Conservation (phyloP, 53 echinoderm and acorn worm genomes). For the Actinopyga echinites region DNA sequence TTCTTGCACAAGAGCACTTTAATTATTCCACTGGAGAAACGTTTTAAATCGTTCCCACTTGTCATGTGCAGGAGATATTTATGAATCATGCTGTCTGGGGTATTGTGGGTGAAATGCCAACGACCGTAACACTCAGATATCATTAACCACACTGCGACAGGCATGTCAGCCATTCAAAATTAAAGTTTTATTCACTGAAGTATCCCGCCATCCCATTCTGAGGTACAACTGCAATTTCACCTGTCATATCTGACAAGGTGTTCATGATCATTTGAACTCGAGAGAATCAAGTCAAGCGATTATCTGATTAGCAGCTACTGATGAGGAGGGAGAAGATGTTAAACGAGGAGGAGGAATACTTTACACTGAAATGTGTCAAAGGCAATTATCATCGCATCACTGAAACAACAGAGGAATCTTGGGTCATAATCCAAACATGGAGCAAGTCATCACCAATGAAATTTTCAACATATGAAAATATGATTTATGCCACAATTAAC, state of each 20-base stretch:
- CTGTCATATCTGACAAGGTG: slow-evolving; percentile 16
- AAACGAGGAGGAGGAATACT: not conserved
- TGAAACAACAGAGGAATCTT: not conserved
- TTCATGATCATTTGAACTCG: not conserved
- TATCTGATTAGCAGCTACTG: slow-evolving; percentile 22
- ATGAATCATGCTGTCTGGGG: slow-evolving; percentile 11
- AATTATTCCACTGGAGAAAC: not conserved
- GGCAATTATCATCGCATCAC: slow-evolving; percentile 24
- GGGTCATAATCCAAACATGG: no score
- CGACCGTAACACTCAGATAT: slow-evolving; percentile 7
- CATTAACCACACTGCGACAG: not conserved
- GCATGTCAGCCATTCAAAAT: slow-evolving; percentile 12
- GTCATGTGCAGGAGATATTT: slow-evolving; percentile 15
- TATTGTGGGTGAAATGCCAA: slow-evolving; percentile 16
- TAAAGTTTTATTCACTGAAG: not conserved
- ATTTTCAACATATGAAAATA: no score
- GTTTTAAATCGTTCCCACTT: not conserved
- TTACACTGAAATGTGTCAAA: slow-evolving; percentile 8
- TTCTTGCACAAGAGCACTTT: not conserved
- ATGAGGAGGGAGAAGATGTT: not conserved
- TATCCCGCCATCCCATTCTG: not conserved
- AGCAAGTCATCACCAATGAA: no score
- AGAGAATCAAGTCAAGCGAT: not conserved
- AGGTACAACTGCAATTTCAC: slow-evolving; percentile 14
- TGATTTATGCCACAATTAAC: no score